Evolutionary conservation across 2,113 vertebrate species (phyloP), one percentile per base, ranked within the genome.

Genomic region (Eulacestoma nigropectus): DNA sequence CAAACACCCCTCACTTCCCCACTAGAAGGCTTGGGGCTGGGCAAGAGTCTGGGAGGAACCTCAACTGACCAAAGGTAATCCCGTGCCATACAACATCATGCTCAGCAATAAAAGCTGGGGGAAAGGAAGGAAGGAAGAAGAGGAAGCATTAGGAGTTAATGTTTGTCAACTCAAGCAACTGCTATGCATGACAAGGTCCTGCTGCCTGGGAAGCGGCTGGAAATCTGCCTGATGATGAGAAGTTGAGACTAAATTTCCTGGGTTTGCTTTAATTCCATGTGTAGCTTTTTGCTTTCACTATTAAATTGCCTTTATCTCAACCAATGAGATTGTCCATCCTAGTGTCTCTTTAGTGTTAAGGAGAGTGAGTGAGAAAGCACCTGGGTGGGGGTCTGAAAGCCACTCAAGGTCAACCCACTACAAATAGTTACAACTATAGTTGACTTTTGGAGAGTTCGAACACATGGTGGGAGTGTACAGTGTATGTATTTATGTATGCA

Each of bases 111-210:
- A 78, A 60, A 78, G 3, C 23, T 64, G 16, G 4, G 21, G 3
- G 3, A 2, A 82, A 75, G 16, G 13, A 57, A 47, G 16, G 25
- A n/a, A n/a, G 53, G 32, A 70, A 27, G n/a, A 35, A 33, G 30
- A 33, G 7, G 7, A 76, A 14, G 10, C 16, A 3, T 16, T 84
- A 47, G 15, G 25, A 64, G 3, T n/a, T 87, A 41, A 13, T 8
- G 3, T 44, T 44, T 57, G 32, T 27, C 19, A 63, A n/a, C 23
- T 41, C 39, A 60, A 81, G 16, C 0, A 74, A 21, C 9, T 23
- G 2, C 2, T 62, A 18, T 0, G 2, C 5, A 42, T 22, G 3
- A 16, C 37, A 27, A 74, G 16, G 11, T 1, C 9, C 13, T 22
- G 5, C 25, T 84, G 63, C 12, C 6, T 3, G 5, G 29, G 9